These are phyloP conservation scores for Nymphalis io DNA, from an alignment of 1,140 invertebrate species.

Conservation along the genomic window DNA sequence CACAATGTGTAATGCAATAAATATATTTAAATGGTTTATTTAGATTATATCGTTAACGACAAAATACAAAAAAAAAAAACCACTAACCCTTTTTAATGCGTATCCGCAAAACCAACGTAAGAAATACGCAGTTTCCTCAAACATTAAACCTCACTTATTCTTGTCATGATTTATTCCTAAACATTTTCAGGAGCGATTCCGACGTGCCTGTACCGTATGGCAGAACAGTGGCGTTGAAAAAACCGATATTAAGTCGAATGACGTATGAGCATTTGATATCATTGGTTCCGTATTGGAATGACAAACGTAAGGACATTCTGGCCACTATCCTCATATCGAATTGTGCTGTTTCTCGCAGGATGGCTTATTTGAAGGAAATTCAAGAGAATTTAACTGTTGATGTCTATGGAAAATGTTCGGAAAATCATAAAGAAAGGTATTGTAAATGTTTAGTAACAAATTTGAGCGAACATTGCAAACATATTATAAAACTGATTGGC, in stretches of 20 bases:
- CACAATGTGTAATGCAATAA: background rate
- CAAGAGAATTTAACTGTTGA: constrained; percentile 58
- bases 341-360: constrained; percentile 80
- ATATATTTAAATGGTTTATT: constrained; percentile 2
- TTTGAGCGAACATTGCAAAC: no score
- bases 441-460: no score
- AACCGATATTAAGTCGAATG: constrained; percentile 38
- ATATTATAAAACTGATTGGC: no score
- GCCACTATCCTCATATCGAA: constrained; percentile 84
- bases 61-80: background rate
- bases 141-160: constrained; percentile 24
- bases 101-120: constrained; percentile 4
- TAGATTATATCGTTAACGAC: background rate
- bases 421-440: constrained; percentile 49
- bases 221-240: constrained; percentile 73
- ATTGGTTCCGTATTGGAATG: constrained; percentile 52
- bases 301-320: constrained; percentile 72
- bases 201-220: constrained; percentile 87
- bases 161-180: constrained; percentile 29
- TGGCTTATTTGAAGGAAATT: constrained; percentile 82
- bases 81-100: background rate
- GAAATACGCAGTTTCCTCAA: constrained; percentile 21
- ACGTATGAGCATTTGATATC: constrained; percentile 34
- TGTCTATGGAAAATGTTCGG: constrained; percentile 58
- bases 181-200: constrained; percentile 81